Evolutionary conservation across 2,113 vertebrate genomes (phyloP).

Genomic region (Terrapene triunguis): DNA sequence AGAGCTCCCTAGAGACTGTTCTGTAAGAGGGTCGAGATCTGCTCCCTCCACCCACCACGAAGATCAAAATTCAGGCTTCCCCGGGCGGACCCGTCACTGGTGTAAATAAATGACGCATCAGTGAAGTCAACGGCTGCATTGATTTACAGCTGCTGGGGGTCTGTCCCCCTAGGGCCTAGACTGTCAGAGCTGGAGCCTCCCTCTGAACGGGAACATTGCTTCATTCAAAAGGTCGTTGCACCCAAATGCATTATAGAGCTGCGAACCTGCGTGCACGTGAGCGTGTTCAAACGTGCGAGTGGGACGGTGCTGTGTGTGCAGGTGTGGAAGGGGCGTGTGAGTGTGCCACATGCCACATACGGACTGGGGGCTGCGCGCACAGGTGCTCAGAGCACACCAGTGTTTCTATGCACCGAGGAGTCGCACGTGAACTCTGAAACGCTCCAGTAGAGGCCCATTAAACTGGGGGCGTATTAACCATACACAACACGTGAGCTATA

Average conservation of each 20-base stretch:
- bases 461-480: conserved; percentile 49
- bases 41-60: background rate
- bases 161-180: background rate
- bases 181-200: background rate
- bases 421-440: background rate
- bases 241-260: background rate
- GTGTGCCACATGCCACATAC: background rate
- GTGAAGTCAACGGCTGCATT: background rate
- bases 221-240: background rate
- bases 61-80: background rate
- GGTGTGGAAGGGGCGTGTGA: background rate
- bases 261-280: fast-evolving
- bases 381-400: background rate
- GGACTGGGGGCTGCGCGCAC: background rate
- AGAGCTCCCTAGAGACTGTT: background rate
- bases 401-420: background rate
- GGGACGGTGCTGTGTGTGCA: fast-evolving
- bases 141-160: background rate
- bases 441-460: conserved; percentile 23
- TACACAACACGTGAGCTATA: conserved; percentile 10
- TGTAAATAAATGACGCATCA: background rate
- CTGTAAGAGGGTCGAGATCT: background rate
- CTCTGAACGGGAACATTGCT: background rate
- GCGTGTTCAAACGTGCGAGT: background rate
- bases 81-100: background rate